Evolutionary conservation across 1,140 invertebrate species (phyloP), one percentile per base, ranked within the genome.

Genomic region (Camponotus floridanus): DNA sequence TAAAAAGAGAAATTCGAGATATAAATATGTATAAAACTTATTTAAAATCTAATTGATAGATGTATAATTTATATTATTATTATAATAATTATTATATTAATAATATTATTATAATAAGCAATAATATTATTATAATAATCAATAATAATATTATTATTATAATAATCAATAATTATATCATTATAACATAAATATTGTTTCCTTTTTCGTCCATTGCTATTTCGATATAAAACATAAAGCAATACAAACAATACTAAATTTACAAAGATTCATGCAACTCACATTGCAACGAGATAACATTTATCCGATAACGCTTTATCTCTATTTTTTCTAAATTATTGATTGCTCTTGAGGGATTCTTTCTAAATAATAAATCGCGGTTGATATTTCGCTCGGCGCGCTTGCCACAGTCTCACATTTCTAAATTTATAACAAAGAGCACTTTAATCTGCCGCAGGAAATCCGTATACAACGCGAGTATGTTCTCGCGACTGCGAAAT

Each of bases 391-490:
- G 51, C 21, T 9, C 36, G 39, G 67, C 36, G 64, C 31, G 45
- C 36, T 13, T 26, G 15, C 33, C 64, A 65, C 67, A 42, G 31
- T 11, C 67, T 61, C 51, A 39, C 51, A 15, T 45, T 36, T 26
- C 26, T 42, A 55, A 55, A 73, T 73, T 81, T 73, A 73, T 57
- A 83, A 74, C 79, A 83, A 83, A 83, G 79, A 42, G 68, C 79
- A 83, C 68, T 83, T 83, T 83, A 83, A 83, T 83, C 39, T 39
- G 68, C 79, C 79, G 26, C 79, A 61, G 79, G 55, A 83, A 83
- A 83, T 83, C 79, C 79, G 74, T 83, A 74, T 39, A 81, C 57
- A 81, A 73, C 85, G 48, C 45, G 61, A 85, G 73, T 62, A 70
- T 86, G 74, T 81, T 86, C 21, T 67, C 64, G 36, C 45, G 36